Conservation (phyloP, 1,140 invertebrate species). For the Venustaconcha ellipsiformis region DNA sequence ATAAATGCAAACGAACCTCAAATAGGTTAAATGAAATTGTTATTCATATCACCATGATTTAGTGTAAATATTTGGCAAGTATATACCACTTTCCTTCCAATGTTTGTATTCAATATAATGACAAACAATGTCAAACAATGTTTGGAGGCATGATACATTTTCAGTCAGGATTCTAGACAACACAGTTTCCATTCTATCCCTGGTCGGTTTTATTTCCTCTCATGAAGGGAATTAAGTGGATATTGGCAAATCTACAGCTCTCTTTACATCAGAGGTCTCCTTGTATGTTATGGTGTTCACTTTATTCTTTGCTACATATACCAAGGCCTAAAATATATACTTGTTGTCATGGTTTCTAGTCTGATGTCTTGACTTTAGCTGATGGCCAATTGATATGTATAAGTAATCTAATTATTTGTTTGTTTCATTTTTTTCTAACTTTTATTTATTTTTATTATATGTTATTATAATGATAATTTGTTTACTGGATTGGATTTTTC, state of each 20-base stretch:
- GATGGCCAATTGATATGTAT: too few relatives aligned
- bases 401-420: too few relatives aligned
- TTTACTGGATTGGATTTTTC: too few relatives aligned
- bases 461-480: too few relatives aligned
- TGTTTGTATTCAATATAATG: not conserved
- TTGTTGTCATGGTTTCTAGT: too few relatives aligned
- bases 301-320: too few relatives aligned
- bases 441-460: too few relatives aligned
- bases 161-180: not conserved
- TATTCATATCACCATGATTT: not conserved
- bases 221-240: not conserved
- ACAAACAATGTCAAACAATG: not conserved
- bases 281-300: too few relatives aligned
- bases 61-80: not conserved
- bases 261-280: not conserved
- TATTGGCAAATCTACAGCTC: not conserved
- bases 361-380: constrained; percentile 13
- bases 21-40: not conserved
- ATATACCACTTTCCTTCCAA: constrained; percentile 7
- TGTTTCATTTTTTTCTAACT: too few relatives aligned
- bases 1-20: not conserved
- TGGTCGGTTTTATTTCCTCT: not conserved
- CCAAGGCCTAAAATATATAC: too few relatives aligned
- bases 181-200: constrained; percentile 3
- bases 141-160: too few relatives aligned